Conservation (phyloP, 2,797 vertebrate species). For the Thaleichthys pacificus region DNA sequence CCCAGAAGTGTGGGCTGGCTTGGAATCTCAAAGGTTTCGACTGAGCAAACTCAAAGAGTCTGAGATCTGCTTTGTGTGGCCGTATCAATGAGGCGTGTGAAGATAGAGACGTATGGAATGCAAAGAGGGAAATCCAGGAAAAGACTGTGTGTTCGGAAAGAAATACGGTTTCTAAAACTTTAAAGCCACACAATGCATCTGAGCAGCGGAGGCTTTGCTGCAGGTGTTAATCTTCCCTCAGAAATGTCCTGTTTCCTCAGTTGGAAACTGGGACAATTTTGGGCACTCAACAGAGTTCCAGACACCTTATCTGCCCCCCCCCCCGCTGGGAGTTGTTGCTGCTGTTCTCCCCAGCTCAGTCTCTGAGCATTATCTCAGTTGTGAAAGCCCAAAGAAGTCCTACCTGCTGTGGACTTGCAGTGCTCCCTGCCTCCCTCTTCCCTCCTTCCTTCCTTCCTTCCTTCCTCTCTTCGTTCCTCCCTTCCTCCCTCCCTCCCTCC, state of each 20-base stretch:
- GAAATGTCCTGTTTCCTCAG: not conserved
- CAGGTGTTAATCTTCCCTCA: not conserved
- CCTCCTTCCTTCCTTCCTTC: slow-evolving; percentile 14
- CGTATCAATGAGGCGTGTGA: not conserved
- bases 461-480: slow-evolving; percentile 2
- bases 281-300: not conserved
- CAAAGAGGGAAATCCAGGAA: too few relatives aligned
- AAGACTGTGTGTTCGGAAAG: not conserved
- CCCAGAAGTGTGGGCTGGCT: not conserved
- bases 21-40: not conserved
- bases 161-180: not conserved
- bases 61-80: not conserved
- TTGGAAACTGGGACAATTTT: not conserved
- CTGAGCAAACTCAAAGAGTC: not conserved
- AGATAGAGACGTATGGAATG: too few relatives aligned
- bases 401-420: not conserved
- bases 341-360: not conserved
- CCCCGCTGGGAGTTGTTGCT: not conserved
- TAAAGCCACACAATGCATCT: not conserved
- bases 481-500: slow-evolving; percentile 19
- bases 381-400: not conserved
- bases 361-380: not conserved
- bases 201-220: not conserved
- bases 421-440: not conserved
- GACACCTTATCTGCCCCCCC: not conserved